phyloP scores from a whole-genome alignment of 2,797 vertebrate genomes.

The Hippocampus kuda region DNA sequence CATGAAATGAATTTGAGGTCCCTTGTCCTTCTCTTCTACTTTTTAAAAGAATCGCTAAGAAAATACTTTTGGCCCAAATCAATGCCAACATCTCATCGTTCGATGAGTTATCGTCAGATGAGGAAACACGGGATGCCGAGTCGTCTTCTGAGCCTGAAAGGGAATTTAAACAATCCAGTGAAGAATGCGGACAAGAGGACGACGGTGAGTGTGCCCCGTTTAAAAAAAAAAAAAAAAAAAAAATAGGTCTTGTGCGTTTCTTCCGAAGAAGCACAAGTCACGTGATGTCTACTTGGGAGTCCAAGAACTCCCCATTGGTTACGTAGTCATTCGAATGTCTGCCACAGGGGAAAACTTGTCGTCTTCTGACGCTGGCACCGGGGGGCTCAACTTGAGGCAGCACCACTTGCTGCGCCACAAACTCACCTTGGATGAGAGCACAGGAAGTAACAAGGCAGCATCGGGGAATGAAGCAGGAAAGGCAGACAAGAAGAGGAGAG shows the following conservation, averaged over 20 bases:
- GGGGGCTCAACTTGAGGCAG: constrained; percentile 71
- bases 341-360: constrained; percentile 47
- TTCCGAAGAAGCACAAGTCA: constrained; percentile 11
- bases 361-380: constrained; percentile 54
- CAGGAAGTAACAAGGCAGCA: constrained; percentile 59
- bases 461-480: constrained; percentile 8
- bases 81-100: constrained; percentile 85
- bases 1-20: constrained; percentile 52
- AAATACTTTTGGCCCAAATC: constrained; percentile 97
- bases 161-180: constrained; percentile 40
- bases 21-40: constrained; percentile 61
- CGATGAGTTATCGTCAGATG: constrained; percentile 75
- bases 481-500: constrained; percentile 40
- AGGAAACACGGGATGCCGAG: constrained; percentile 65
- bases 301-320: background rate
- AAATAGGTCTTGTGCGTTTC: constrained; percentile 13
- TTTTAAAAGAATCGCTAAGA: constrained; percentile 94
- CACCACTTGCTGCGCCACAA: constrained; percentile 83
- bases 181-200: constrained; percentile 37
- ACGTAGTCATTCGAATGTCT: constrained; percentile 7
- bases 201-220: constrained; percentile 53
- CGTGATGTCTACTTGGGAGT: background rate
- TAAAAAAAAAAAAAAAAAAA: too few relatives aligned
- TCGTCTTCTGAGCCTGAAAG: constrained; percentile 27
- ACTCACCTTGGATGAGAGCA: constrained; percentile 70